Evolutionary conservation across 2,888 invertebrate genomes (phyloP).

Genomic region (Reticulitermes lucifugus): DNA sequence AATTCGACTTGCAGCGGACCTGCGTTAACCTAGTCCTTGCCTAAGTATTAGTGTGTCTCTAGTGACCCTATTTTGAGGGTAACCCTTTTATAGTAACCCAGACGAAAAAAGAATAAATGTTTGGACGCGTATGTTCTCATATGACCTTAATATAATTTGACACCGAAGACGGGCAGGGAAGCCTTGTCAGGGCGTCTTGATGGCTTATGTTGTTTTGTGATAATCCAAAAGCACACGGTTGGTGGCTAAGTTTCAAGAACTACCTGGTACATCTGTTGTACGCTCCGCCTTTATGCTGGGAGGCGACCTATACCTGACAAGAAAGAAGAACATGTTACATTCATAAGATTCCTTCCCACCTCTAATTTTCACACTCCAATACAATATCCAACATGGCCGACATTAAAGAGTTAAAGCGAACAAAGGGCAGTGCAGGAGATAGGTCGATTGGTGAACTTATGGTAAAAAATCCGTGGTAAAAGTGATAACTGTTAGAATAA

Average conservation of each 20-base stretch:
- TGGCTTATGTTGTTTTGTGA: neutral
- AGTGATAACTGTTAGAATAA: too few relatives aligned
- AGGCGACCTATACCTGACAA: constrained; percentile 2
- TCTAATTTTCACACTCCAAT: neutral
- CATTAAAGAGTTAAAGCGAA: neutral
- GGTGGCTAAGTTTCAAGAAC: neutral
- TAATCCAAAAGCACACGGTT: constrained; percentile 4
- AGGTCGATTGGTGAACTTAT: neutral
- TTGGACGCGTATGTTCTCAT: too few relatives aligned
- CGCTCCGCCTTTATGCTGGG: neutral
- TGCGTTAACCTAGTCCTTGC: too few relatives aligned
- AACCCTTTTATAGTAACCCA: too few relatives aligned
- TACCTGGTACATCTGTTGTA: neutral
- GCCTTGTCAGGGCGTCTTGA: neutral
- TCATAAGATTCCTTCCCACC: neutral
- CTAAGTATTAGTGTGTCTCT: too few relatives aligned
- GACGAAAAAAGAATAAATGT: too few relatives aligned
- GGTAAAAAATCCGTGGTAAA: neutral
- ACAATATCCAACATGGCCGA: neutral
- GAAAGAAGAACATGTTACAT: neutral
- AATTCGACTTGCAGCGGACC: too few relatives aligned
- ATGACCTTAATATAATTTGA: neutral
- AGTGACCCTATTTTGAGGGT: too few relatives aligned
- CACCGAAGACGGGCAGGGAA: neutral
- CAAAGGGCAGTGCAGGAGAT: neutral